phyloP scores from a whole-genome alignment of 2,797 vertebrate species.

The Gouania willdenowi region DNA sequence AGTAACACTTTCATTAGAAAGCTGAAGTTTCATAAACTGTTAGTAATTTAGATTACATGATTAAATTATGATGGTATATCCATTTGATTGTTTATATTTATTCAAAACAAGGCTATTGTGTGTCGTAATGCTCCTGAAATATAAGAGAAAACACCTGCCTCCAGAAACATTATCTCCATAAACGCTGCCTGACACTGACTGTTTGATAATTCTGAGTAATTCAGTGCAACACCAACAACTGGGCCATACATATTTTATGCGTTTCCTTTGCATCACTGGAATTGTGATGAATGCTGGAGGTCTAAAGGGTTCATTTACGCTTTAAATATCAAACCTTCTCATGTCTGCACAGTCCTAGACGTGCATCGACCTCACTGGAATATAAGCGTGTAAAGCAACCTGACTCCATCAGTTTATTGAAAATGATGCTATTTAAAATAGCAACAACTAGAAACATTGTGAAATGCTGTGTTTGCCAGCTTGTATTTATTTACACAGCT shows the following conservation, averaged over 20 bases:
- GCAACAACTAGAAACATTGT: background rate
- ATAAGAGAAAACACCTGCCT: background rate
- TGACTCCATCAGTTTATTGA: background rate
- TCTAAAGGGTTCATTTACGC: constrained; percentile 30
- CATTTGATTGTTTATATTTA: no score
- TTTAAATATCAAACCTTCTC: constrained; percentile 37
- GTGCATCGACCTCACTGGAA: constrained; percentile 2
- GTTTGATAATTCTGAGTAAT: constrained; percentile 38
- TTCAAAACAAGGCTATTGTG: no score
- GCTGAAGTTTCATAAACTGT: no score
- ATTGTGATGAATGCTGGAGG: constrained; percentile 31
- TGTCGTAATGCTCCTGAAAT: no score
- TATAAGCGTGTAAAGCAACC: constrained; percentile 2
- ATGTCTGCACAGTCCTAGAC: constrained; percentile 7
- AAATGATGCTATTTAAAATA: background rate
- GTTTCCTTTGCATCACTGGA: constrained; percentile 15
- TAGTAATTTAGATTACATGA: no score
- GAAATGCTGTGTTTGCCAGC: background rate
- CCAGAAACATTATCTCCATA: constrained; percentile 8
- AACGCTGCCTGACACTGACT: constrained; percentile 23
- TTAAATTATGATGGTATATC: no score
- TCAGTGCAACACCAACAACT: constrained; percentile 39
- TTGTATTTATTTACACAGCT: background rate
- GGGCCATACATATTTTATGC: constrained; percentile 52
- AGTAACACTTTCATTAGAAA: no score